Evolutionary conservation across 2,113 vertebrate species (phyloP).

Genomic region (Xyrauchen texanus): DNA sequence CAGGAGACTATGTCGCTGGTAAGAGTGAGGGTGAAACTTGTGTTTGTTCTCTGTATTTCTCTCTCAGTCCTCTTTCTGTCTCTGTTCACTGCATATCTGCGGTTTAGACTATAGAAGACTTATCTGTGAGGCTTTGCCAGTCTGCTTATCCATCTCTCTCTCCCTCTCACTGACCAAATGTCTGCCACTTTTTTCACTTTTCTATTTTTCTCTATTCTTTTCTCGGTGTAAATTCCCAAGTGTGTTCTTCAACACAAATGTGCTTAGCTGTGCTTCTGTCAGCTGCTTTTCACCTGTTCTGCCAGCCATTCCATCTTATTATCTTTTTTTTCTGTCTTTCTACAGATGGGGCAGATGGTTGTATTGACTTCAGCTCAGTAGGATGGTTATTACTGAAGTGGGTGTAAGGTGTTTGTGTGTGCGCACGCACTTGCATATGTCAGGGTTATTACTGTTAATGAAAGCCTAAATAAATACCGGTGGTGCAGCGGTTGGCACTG

Average conservation of each 20-base stretch:
- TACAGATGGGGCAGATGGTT: constrained; percentile 19
- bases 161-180: not conserved
- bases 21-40: not conserved
- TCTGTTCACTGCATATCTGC: constrained; percentile 63
- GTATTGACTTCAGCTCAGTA: not conserved
- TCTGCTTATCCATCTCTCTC: constrained; percentile 4
- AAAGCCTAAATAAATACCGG: too few species aligned
- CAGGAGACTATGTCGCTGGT: not conserved
- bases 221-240: not conserved
- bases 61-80: constrained; percentile 53
- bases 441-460: too few species aligned
- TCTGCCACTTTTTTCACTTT: not conserved
- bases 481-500: too few species aligned
- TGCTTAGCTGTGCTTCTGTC: constrained; percentile 18
- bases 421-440: too few species aligned
- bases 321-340: not conserved
- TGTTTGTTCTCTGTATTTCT: constrained; percentile 21
- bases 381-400: not conserved
- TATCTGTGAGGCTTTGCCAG: constrained; percentile 56
- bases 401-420: not conserved
- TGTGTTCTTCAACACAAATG: not conserved
- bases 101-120: constrained; percentile 71
- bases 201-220: not conserved
- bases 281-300: constrained; percentile 3
- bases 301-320: not conserved